Conservation (phyloP, 1,140 invertebrate genomes). For the Eulimnadia texana region DNA sequence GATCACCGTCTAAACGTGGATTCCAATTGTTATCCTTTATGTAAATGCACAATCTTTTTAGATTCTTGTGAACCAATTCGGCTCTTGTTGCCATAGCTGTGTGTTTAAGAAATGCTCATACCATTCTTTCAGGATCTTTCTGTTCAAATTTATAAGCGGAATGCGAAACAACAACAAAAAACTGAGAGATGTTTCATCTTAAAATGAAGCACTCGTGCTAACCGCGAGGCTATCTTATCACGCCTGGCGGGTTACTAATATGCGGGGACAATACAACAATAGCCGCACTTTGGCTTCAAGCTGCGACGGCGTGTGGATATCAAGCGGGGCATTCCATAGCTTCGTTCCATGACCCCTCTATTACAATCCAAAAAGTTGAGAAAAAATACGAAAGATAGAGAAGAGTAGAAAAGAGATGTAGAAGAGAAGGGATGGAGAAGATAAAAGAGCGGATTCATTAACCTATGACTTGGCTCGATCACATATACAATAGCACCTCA, state of each 20-base stretch:
- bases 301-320: background rate
- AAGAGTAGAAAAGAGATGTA: background rate
- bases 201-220: background rate
- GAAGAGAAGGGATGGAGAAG: background rate
- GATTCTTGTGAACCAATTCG: too few species aligned
- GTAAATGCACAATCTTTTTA: too few species aligned
- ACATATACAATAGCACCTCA: background rate
- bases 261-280: background rate
- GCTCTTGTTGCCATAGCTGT: too few species aligned
- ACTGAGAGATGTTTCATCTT: too few species aligned
- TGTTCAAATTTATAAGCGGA: too few species aligned
- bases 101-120: too few species aligned
- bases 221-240: background rate
- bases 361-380: background rate
- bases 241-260: background rate
- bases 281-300: background rate
- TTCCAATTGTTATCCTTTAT: too few species aligned
- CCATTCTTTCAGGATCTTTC: too few species aligned
- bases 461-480: background rate
- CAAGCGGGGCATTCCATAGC: background rate
- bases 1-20: too few species aligned
- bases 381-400: background rate
- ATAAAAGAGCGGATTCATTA: background rate
- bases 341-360: background rate
- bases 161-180: too few species aligned